These are phyloP conservation scores for Thomomys bottae DNA, from an alignment of 2,113 vertebrate genomes.

Conservation along the genomic window DNA sequence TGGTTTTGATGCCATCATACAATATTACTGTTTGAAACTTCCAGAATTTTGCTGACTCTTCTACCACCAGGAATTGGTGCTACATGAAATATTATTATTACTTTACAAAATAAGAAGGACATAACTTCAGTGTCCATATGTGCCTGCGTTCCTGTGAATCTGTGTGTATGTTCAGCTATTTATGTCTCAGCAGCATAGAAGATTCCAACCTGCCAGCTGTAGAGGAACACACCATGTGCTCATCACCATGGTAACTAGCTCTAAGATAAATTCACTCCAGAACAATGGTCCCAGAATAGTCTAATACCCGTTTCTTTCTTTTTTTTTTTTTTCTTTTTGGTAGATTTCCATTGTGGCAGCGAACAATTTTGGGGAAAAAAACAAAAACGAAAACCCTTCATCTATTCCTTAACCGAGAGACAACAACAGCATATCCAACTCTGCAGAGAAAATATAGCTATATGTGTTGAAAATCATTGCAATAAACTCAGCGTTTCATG, in stretches of 20 bases:
- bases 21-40: slow-evolving; percentile 20
- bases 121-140: background rate
- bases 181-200: slow-evolving; percentile 58
- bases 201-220: slow-evolving; percentile 68
- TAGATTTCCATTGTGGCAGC: slow-evolving; percentile 63
- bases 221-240: slow-evolving; percentile 64
- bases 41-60: background rate
- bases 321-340: slow-evolving; percentile 61
- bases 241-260: slow-evolving; percentile 77
- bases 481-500: slow-evolving; percentile 36
- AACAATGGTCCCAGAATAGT: slow-evolving; percentile 76
- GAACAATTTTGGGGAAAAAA: slow-evolving; percentile 27
- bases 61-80: slow-evolving; percentile 58
- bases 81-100: background rate
- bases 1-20: background rate
- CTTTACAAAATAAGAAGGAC: background rate
- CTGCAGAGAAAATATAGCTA: slow-evolving; percentile 39
- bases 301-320: no score
- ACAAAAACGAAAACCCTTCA: slow-evolving; percentile 47
- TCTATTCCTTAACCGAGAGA: slow-evolving; percentile 24
- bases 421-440: slow-evolving; percentile 12
- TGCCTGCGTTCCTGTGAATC: background rate
- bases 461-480: background rate
- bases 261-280: slow-evolving; percentile 68
- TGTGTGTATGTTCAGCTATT: slow-evolving; percentile 24